phyloP scores from a whole-genome alignment of 2,888 invertebrate genomes.

The Lissonota sp. region DNA sequence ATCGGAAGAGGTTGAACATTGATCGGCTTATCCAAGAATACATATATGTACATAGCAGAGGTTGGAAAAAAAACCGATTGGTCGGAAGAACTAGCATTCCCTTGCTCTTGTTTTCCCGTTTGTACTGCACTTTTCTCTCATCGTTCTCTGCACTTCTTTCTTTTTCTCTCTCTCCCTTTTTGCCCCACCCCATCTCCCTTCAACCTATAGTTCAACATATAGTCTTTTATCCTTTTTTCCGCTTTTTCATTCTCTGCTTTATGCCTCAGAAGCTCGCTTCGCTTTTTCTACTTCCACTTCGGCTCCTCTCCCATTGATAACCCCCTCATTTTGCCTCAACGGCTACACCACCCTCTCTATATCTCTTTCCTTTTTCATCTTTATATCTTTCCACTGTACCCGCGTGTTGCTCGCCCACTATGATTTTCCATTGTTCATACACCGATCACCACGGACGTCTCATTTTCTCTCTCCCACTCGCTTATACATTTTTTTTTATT shows the following conservation, averaged over 20 bases:
- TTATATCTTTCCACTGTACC: slow-evolving; percentile 25
- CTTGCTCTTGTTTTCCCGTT: slow-evolving; percentile 65
- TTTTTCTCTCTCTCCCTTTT: slow-evolving; percentile 43
- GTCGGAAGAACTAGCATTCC: slow-evolving; percentile 49
- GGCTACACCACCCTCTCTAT: neutral
- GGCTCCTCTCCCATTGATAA: slow-evolving; percentile 47
- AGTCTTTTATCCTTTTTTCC: slow-evolving; percentile 41
- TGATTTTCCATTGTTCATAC: slow-evolving; percentile 84
- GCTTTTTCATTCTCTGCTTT: slow-evolving; percentile 8
- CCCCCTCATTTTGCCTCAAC: slow-evolving; percentile 37
- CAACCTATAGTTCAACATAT: too few relatives aligned
- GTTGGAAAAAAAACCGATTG: slow-evolving; percentile 60
- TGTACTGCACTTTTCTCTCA: slow-evolving; percentile 49
- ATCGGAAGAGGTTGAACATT: too few relatives aligned
- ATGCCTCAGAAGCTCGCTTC: slow-evolving; percentile 17
- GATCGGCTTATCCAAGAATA: neutral
- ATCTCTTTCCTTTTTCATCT: slow-evolving; percentile 27
- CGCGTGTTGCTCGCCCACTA: slow-evolving; percentile 34
- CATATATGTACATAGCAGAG: slow-evolving; percentile 13
- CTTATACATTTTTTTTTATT: neutral
- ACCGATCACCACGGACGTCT: slow-evolving; percentile 71
- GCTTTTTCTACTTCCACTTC: neutral
- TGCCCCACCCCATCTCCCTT: slow-evolving; percentile 19
- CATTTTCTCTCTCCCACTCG: slow-evolving; percentile 18
- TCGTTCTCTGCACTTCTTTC: slow-evolving; percentile 25